Conservation (phyloP, 2,888 invertebrate species). For the Eucera pruinosa region DNA sequence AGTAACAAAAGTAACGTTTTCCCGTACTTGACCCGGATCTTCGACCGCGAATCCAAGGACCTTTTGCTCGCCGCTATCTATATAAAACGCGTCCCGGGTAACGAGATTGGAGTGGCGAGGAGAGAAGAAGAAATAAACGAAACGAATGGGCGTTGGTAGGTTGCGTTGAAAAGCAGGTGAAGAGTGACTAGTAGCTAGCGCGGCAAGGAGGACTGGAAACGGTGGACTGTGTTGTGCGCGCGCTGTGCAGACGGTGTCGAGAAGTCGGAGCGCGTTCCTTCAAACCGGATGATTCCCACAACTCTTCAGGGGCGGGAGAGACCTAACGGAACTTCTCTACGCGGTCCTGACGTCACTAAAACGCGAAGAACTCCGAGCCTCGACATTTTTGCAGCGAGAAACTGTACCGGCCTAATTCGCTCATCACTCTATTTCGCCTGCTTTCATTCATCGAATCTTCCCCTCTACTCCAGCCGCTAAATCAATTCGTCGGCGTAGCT, state of each 20-base stretch:
- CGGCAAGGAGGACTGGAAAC: slow-evolving; percentile 24
- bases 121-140: slow-evolving; percentile 13
- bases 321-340: slow-evolving; percentile 68
- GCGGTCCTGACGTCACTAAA: slow-evolving; percentile 67
- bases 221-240: no score
- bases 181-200: slow-evolving; percentile 50
- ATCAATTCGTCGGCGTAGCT: no score
- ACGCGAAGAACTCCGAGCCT: slow-evolving; percentile 37
- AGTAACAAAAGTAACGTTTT: slow-evolving; percentile 37
- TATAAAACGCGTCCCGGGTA: not conserved
- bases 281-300: slow-evolving; percentile 67
- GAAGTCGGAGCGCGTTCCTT: slow-evolving; percentile 35
- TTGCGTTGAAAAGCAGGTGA: slow-evolving; percentile 64
- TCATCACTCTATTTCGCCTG: not conserved
- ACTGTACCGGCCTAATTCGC: slow-evolving; percentile 45
- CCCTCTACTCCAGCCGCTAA: no score
- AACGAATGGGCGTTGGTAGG: slow-evolving; percentile 27
- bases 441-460: not conserved
- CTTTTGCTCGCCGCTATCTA: not conserved
- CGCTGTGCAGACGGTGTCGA: no score
- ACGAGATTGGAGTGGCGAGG: slow-evolving; percentile 5
- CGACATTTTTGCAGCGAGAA: slow-evolving; percentile 40
- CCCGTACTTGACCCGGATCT: slow-evolving; percentile 50
- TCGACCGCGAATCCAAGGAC: slow-evolving; percentile 35
- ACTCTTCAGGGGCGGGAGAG: slow-evolving; percentile 48